A percentile compares a stretch with the other conserved stretches of the same genome.
Evolutionary conservation across 35 echinoderm and acorn worm species (phyloP).

Genomic region (Anneissia japonica): DNA sequence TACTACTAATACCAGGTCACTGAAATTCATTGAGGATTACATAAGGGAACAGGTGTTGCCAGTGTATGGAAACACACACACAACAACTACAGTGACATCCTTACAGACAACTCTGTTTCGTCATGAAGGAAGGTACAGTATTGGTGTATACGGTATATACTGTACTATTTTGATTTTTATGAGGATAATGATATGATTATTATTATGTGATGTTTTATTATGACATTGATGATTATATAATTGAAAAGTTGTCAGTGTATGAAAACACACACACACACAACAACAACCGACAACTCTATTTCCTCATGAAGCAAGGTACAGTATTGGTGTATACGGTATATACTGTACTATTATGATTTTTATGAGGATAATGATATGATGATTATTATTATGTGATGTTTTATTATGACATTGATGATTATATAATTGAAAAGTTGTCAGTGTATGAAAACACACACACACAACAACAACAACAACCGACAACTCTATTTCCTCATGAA

Average conservation of each 20-base stretch:
- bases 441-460: constrained; percentile 91
- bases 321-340: too few species aligned
- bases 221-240: constrained; percentile 87
- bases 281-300: constrained; percentile 88
- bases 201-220: too few species aligned
- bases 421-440: constrained; percentile 56
- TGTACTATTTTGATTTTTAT: too few species aligned
- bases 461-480: constrained; percentile 94
- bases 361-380: too few species aligned
- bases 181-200: too few species aligned
- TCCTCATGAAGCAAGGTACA: constrained; percentile 93
- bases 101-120: constrained; percentile 87
- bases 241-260: constrained; percentile 63
- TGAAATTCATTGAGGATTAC: constrained; percentile 77
- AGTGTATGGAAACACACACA: constrained; percentile 91
- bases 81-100: constrained; percentile 90
- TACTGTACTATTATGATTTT: too few species aligned
- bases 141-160: too few species aligned
- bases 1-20: constrained; percentile 42
- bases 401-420: constrained; percentile 91
- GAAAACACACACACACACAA: constrained; percentile 93
- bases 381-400: too few species aligned
- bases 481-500: constrained; percentile 91
- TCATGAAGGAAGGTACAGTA: constrained; percentile 81
- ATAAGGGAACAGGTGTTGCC: constrained; percentile 68